Base-by-base conservation (phyloP, 1,140 invertebrate genomes). In the Holcopasites calliopsidis region DNA sequence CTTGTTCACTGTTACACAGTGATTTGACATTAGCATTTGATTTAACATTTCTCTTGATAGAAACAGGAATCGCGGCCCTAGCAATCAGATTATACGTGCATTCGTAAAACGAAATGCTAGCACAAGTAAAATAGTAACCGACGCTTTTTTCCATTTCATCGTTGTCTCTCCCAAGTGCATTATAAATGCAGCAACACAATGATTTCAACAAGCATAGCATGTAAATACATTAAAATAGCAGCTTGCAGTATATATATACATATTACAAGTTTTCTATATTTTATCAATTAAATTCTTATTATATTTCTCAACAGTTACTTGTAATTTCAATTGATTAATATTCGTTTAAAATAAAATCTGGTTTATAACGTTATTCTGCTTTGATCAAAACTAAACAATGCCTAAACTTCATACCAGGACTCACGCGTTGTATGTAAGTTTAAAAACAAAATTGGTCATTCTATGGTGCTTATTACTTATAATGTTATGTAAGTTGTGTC, bases 391-490 rank as follows among this genome's bases (percentile, higher is more conserved):
- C 62, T 64, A 44, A 40, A 33, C 33, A 49, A 61, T 49, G 35
- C 13, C 26, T 31, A 50, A 64, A 69, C 28, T 74, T 35, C 23
- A 49, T 31, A 49, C 58, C 61, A 47, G 8, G 10, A 57, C 31
- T 38, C 49, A 76, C 5, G 10, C 8, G 28, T 50, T 16, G 31
- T 42, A 28, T 65, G 64, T 47, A 10, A 49, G 28, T 71, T 57
- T 66, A 72, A n/a, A n/a, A n/a, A n/a, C 60, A 70, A 65, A 62
- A 83, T 68, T 75, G 78, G 75, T 77, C 68, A 64, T 78, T 79
- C 70, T 88, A 83, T 85, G 88, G 85, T 85, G 85, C 84, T 88
- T 88, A 86, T 86, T 89, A 88, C 76, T 87, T 85, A 83, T 86
- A 84, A 86, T 81, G 72, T 71, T 86, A 84, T 83, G 85, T 86